Conservation (phyloP, 1,140 invertebrate species). For the Microplitis mediator region DNA sequence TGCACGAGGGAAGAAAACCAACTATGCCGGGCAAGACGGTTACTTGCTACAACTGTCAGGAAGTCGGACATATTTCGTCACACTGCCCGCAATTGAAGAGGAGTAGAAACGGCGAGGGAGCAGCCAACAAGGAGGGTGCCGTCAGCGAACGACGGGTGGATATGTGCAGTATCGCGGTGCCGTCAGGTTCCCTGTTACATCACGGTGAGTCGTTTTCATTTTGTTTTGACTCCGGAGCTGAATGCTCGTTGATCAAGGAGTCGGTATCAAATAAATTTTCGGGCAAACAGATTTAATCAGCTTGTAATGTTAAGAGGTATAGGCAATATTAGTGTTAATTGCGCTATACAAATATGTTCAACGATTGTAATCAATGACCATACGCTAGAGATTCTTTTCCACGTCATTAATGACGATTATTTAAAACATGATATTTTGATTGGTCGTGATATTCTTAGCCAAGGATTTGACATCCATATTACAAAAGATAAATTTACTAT, state of each 20-base stretch:
- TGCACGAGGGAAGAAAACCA: neutral
- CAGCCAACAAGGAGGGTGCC: neutral
- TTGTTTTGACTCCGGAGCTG: constrained; percentile 30
- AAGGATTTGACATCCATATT: too few species aligned
- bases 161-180: neutral
- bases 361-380: neutral
- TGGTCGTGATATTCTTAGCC: too few species aligned
- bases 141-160: neutral
- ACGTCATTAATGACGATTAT: too few species aligned
- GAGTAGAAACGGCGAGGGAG: neutral
- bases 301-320: constrained; percentile 17
- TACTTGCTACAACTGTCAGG: constrained; percentile 13
- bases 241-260: constrained; percentile 29
- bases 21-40: neutral
- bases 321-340: neutral
- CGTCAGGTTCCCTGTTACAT: neutral
- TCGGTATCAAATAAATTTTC: constrained; percentile 11
- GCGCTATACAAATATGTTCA: neutral
- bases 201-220: constrained; percentile 27
- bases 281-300: constrained; percentile 16
- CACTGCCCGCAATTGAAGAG: neutral
- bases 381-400: neutral
- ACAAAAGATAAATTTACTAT: too few species aligned
- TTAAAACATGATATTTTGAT: too few species aligned
- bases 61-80: constrained; percentile 5